These are phyloP conservation scores for Drosophila bocki DNA, from an alignment of 1,140 invertebrate genomes.

Conservation along the genomic window DNA sequence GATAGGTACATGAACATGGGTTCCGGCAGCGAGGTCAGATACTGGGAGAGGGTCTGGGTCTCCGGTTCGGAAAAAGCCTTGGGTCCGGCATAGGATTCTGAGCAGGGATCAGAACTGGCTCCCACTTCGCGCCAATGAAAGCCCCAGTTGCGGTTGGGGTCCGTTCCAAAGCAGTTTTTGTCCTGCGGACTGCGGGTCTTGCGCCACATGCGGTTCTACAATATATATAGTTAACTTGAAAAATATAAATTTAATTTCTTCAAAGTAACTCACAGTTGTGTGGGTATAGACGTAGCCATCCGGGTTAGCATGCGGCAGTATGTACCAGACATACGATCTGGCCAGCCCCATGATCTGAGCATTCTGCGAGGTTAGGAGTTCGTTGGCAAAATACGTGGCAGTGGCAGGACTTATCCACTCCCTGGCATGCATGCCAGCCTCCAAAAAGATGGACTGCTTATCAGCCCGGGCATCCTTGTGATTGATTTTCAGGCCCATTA, in stretches of 20 bases:
- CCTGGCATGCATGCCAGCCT: conserved; percentile 89
- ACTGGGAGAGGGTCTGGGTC: conserved; percentile 85
- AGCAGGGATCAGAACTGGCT: conserved; percentile 88
- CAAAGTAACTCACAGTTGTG: conserved; percentile 52
- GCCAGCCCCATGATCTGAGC: conserved; percentile 85
- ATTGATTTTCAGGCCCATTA: conserved; percentile 87
- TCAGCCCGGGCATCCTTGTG: conserved; percentile 50
- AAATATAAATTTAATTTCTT: not conserved
- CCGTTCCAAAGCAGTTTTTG: conserved; percentile 87
- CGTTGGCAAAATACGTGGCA: conserved; percentile 88
- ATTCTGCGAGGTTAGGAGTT: conserved; percentile 87
- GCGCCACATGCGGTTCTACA: conserved; percentile 89
- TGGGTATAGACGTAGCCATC: conserved; percentile 93
- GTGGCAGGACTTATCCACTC: conserved; percentile 92
- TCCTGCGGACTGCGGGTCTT: conserved; percentile 88
- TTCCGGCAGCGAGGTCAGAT: conserved; percentile 33
- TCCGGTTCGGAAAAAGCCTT: conserved; percentile 91
- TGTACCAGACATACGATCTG: conserved; percentile 89
- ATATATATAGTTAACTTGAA: too few species aligned
- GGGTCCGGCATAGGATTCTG: conserved; percentile 89
- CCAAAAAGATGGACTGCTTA: conserved; percentile 85
- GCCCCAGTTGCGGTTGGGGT: conserved; percentile 91
- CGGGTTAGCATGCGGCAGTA: conserved; percentile 90
- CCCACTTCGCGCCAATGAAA: conserved; percentile 89
- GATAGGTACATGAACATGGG: conserved; percentile 86